phyloP scores from a whole-genome alignment of 2,888 invertebrate species.

The Lissocephala sabroskyi region DNA sequence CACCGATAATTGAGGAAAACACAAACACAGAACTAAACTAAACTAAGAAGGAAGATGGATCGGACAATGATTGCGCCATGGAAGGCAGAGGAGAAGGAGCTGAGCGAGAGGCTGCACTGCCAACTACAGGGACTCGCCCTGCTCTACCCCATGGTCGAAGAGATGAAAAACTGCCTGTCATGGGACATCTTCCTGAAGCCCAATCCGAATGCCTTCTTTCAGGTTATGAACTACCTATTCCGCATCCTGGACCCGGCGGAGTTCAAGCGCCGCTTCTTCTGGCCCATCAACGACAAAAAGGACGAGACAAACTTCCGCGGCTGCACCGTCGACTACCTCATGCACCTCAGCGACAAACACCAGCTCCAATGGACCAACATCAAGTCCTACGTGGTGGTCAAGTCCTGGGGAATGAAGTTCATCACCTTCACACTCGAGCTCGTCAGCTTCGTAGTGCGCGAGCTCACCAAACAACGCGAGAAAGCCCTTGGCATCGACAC shows the following conservation, averaged over 20 bases:
- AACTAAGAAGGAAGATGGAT: slow-evolving; percentile 60
- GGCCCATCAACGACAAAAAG: slow-evolving; percentile 70
- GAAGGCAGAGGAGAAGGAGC: slow-evolving; percentile 69
- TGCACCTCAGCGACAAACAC: slow-evolving; percentile 68
- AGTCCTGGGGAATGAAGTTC: slow-evolving; percentile 71
- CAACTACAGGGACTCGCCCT: slow-evolving; percentile 57
- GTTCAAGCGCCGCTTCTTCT: slow-evolving; percentile 71
- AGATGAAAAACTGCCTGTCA: slow-evolving; percentile 53
- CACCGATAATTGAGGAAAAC: too few relatives aligned
- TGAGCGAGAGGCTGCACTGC: slow-evolving; percentile 58
- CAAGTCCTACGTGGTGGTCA: slow-evolving; percentile 69
- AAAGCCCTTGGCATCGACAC: slow-evolving; percentile 34
- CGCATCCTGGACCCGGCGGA: slow-evolving; percentile 67
- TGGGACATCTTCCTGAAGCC: slow-evolving; percentile 71
- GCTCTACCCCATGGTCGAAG: slow-evolving; percentile 58
- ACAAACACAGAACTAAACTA: background rate
- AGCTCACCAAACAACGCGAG: slow-evolving; percentile 61
- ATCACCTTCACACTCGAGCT: slow-evolving; percentile 67
- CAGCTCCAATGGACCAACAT: slow-evolving; percentile 66
- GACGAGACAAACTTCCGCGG: slow-evolving; percentile 68
- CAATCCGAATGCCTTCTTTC: slow-evolving; percentile 69
- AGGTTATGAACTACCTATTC: slow-evolving; percentile 70
- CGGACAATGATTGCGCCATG: slow-evolving; percentile 64
- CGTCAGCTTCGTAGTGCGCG: slow-evolving; percentile 62
- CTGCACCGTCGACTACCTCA: slow-evolving; percentile 68